A percentile compares a stretch with the other conserved stretches of the same genome.
These are phyloP conservation scores for Leptocoma aspasia DNA, from an alignment of 2,113 vertebrate species.

Conservation along the genomic window DNA sequence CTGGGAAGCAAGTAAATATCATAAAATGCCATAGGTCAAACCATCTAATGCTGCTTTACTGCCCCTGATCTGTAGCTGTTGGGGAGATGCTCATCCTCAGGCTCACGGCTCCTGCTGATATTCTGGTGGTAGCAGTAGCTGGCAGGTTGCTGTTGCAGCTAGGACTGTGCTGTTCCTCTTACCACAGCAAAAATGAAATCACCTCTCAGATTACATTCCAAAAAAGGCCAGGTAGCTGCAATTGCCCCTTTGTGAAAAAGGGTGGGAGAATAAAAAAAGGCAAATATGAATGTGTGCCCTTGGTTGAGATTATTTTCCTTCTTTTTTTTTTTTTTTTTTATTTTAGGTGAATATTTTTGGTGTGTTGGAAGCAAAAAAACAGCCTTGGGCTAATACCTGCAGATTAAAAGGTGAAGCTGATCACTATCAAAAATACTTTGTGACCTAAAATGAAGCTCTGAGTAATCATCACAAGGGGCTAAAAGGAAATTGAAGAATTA, in stretches of 20 bases:
- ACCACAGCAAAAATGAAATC: background rate
- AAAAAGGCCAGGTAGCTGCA: slow-evolving; percentile 3
- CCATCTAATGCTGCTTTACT: background rate
- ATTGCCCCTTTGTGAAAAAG: background rate
- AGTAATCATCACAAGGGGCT: background rate
- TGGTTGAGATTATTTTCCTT: background rate
- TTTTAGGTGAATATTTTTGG: background rate
- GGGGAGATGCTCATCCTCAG: background rate
- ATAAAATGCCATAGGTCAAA: background rate
- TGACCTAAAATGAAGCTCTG: background rate
- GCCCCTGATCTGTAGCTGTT: background rate
- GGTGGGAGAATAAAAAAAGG: background rate
- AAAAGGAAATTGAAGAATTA: background rate
- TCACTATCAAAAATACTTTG: background rate
- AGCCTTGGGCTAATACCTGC: background rate
- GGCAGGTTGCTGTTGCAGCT: background rate
- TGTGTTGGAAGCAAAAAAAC: background rate
- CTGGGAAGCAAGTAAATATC: slow-evolving; percentile 23
- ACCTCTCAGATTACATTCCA: background rate
- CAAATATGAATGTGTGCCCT: background rate
- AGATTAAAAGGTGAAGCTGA: background rate
- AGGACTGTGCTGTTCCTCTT: background rate
- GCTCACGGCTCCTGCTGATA: background rate
- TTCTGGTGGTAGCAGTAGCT: background rate
- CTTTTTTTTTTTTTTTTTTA: background rate